Base-by-base conservation (phyloP, 2,797 vertebrate species). In the Girardinus metallicus region DNA sequence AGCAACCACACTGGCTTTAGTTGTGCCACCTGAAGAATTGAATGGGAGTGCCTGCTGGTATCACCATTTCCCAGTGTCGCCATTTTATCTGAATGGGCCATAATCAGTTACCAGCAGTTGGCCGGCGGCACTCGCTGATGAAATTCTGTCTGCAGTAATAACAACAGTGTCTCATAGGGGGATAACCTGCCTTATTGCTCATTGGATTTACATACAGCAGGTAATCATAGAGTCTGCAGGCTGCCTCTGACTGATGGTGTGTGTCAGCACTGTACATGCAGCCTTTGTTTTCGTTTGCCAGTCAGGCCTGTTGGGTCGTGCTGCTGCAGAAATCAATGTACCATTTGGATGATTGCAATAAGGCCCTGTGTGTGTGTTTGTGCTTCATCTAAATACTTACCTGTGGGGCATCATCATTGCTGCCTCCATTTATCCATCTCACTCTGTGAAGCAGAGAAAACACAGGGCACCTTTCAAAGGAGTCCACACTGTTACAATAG, bases 171-270 rank as follows among this genome's bases (percentile, higher is more conserved):
- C 85, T 88, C 87, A 84, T 86, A 78, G 85, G 85, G 86, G 89
- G 90, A 88, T 89, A 92, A 93, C 89, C 88, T 86, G 91, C 79
- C 90, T 91, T 92, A 93, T 93, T 93, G 88, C 90, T 89, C 90
- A 79, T 77, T 91, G 79, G 92, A 95, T 95, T 94, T 94, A 93
- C 94, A 94, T 94, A 91, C 77, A 85, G 90, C 89, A 92, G 90
- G 92, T 93, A 93, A 92, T 94, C 88, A 77, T 76, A 76, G 81
- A 83, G 85, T 60, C 92, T 57, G 73, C 84, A 74, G 92, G 93
- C 93, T 80, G 80, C 87, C 81, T 82, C 76, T 93, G 94, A 94
- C 90, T 92, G 93, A 95, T 94, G 91, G 86, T 81, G 89, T 85
- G 89, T 94, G 92, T 94, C 93, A 91, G 79, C 88, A 70, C 73